Conservation (phyloP, 2,797 vertebrate genomes). For the Pangasius djambal region DNA sequence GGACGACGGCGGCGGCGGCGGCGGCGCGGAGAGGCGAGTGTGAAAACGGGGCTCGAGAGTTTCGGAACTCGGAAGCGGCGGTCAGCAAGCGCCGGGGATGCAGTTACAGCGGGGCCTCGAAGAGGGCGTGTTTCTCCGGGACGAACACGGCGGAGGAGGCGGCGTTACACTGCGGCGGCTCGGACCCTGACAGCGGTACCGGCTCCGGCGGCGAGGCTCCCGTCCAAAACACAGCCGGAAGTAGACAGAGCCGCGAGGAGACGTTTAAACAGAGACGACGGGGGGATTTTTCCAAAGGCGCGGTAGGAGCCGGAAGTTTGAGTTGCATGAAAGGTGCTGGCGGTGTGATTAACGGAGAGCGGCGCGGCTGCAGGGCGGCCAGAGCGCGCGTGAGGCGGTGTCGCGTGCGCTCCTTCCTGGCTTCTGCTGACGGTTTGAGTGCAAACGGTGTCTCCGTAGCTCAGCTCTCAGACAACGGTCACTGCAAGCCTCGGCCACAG, state of each 20-base stretch:
- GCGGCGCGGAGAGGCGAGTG: slow-evolving; percentile 28
- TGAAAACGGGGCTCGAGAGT: slow-evolving; percentile 41
- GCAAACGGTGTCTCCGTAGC: not conserved
- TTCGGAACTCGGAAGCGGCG: slow-evolving; percentile 38
- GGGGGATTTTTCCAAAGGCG: not conserved
- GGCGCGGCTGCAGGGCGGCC: slow-evolving; percentile 50
- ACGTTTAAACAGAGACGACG: not conserved
- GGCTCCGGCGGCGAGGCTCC: not conserved
- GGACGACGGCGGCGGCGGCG: not conserved
- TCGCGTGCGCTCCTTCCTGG: slow-evolving; percentile 58
- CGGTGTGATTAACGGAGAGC: slow-evolving; percentile 34
- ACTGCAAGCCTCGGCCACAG: not conserved
- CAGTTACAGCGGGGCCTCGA: slow-evolving; percentile 50
- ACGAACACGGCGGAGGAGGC: slow-evolving; percentile 21
- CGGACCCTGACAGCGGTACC: slow-evolving; percentile 32
- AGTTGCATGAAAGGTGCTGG: not conserved
- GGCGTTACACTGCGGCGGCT: slow-evolving; percentile 50
- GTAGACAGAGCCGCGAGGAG: slow-evolving; percentile 11
- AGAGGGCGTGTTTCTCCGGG: slow-evolving; percentile 59
- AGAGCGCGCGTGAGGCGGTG: slow-evolving; percentile 60
- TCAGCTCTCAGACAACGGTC: not conserved
- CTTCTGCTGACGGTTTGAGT: slow-evolving; percentile 37
- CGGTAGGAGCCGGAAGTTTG: not conserved
- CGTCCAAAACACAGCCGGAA: not conserved
- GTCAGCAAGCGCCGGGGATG: slow-evolving; percentile 58